Evolutionary conservation across 2,113 vertebrate species (phyloP).

Genomic region (Lophochroa leadbeateri): DNA sequence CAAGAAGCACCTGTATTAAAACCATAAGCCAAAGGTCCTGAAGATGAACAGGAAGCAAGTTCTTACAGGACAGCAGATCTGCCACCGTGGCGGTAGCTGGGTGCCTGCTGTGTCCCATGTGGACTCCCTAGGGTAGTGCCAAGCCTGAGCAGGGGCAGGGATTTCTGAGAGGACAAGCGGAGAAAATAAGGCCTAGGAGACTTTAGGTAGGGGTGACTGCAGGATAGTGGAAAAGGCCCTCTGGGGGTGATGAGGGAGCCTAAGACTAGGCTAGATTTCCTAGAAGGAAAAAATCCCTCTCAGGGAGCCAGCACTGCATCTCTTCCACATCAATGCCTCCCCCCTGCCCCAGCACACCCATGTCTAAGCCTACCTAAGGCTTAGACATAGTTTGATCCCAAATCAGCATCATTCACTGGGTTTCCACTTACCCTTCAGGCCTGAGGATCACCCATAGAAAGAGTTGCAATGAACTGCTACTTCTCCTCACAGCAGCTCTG

Average conservation of each 20-base stretch:
- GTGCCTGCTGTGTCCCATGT: fast-evolving
- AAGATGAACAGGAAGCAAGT: not conserved
- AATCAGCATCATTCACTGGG: not conserved
- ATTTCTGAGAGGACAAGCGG: fast-evolving
- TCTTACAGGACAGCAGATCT: not conserved
- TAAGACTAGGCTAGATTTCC: fast-evolving
- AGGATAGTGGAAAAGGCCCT: not conserved
- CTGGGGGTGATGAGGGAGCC: not conserved
- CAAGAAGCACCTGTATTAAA: not conserved
- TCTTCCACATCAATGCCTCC: fast-evolving
- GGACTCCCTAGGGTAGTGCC: not conserved
- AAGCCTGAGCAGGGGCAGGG: not conserved
- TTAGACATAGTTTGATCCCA: not conserved
- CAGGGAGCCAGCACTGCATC: fast-evolving
- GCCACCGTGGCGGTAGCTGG: fast-evolving
- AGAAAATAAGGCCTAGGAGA: not conserved
- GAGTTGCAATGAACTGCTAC: fast-evolving
- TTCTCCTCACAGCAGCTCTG: not conserved
- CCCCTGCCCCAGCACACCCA: fast-evolving
- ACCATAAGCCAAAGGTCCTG: not conserved
- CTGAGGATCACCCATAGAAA: not conserved
- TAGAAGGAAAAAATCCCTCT: not conserved
- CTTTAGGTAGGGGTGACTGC: no score
- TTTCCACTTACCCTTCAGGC: not conserved
- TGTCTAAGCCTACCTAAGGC: fast-evolving